These are phyloP conservation scores for Philopotamus ludificatus DNA, from an alignment of 1,140 invertebrate genomes.

Conservation along the genomic window DNA sequence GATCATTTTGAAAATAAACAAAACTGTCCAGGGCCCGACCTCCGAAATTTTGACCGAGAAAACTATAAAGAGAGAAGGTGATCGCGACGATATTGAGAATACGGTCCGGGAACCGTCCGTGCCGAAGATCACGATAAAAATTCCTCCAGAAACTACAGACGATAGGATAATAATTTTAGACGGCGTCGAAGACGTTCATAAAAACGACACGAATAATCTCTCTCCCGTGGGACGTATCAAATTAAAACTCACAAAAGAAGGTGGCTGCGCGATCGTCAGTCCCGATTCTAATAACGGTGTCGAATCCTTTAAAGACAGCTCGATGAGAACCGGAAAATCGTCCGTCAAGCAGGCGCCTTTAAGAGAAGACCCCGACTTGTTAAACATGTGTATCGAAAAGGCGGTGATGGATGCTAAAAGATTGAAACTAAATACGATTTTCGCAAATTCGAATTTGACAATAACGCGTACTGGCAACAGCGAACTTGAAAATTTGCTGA, in stretches of 20 bases:
- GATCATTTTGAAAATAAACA: conserved; percentile 57
- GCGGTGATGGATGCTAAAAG: conserved; percentile 48
- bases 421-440: conserved; percentile 51
- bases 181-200: not conserved
- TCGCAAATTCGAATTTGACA: conserved; percentile 49
- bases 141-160: conserved; percentile 26
- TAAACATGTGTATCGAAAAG: conserved; percentile 44
- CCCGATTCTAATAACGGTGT: too few species aligned
- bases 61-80: conserved; percentile 41
- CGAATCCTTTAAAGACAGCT: conserved; percentile 15
- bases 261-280: conserved; percentile 26
- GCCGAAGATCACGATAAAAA: conserved; percentile 38
- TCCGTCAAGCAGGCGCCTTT: not conserved
- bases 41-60: conserved; percentile 55
- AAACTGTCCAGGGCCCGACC: conserved; percentile 54
- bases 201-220: conserved; percentile 15
- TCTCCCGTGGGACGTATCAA: conserved; percentile 36
- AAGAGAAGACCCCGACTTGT: not conserved
- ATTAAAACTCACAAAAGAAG: conserved; percentile 35
- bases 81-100: not conserved
- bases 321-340: conserved; percentile 14
- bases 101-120: conserved; percentile 21
- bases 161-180: too few species aligned
- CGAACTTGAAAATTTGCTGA: conserved; percentile 8
- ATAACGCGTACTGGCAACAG: conserved; percentile 44